A percentile compares a stretch with the other conserved stretches of the same genome.
Conservation (phyloP, 1,140 invertebrate genomes). For the Aphelinus atriplicis region DNA sequence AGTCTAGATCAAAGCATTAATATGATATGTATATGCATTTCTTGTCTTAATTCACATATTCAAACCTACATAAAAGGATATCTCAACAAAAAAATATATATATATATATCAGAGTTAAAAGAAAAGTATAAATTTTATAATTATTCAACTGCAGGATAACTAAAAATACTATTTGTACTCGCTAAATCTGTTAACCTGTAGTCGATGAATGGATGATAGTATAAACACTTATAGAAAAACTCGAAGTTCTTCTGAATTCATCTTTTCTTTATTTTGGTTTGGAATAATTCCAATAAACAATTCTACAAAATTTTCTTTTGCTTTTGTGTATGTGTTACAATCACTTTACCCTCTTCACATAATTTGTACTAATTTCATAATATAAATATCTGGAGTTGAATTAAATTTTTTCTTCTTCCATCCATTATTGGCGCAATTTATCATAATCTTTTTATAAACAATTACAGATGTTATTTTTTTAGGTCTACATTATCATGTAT, state of each 20-base stretch:
- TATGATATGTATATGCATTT: too few relatives aligned
- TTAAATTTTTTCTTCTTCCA: constrained; percentile 20
- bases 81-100: constrained; percentile 16
- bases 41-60: too few relatives aligned
- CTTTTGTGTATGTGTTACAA: constrained; percentile 22
- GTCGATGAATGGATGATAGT: not conserved
- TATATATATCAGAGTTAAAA: not conserved
- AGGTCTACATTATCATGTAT: constrained; percentile 12
- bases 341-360: constrained; percentile 16
- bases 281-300: constrained; percentile 30
- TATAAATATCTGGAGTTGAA: too few relatives aligned
- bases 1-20: too few relatives aligned
- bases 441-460: constrained; percentile 33
- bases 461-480: constrained; percentile 18
- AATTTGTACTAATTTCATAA: constrained; percentile 13
- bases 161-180: constrained; percentile 18
- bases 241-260: constrained; percentile 17
- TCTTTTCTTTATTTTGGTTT: constrained; percentile 37
- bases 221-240: constrained; percentile 30
- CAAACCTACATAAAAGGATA: too few relatives aligned
- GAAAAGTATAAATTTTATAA: not conserved
- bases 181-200: constrained; percentile 17
- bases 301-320: constrained; percentile 30
- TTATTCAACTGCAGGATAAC: too few relatives aligned
- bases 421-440: constrained; percentile 8